Percentiles rank a stretch among this genome's conserved stretches.
Evolutionary conservation across 2,113 vertebrate species (phyloP).

Genomic region (Chaenocephalus aceratus): DNA sequence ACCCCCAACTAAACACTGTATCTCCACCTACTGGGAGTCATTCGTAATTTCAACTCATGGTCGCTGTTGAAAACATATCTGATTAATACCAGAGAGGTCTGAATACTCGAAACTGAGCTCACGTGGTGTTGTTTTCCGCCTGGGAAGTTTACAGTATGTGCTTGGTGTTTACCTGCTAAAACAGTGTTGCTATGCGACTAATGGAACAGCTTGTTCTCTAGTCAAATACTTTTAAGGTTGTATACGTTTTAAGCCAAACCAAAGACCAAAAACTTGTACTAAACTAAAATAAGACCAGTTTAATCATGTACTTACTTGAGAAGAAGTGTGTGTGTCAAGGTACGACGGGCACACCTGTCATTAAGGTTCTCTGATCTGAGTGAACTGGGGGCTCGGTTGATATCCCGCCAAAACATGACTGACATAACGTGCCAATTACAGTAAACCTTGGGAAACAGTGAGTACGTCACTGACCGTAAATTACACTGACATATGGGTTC

Average conservation of each 20-base stretch:
- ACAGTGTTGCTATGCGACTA: not conserved
- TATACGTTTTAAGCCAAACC: not conserved
- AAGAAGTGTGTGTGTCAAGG: not conserved
- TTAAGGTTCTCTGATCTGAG: no score
- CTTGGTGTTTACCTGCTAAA: no score
- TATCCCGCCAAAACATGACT: not conserved
- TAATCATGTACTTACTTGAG: not conserved
- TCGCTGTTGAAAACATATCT: not conserved
- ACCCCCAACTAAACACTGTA: not conserved
- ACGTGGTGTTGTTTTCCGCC: not conserved
- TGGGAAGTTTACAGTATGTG: not conserved
- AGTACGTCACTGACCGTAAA: conserved; percentile 43
- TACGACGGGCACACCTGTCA: not conserved
- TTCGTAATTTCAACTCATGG: not conserved
- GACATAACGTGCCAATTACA: conserved; percentile 20
- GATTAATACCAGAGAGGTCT: no score
- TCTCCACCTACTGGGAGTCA: conserved; percentile 54
- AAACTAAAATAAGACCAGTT: not conserved
- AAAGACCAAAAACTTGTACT: not conserved
- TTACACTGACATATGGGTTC: no score
- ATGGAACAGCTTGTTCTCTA: not conserved
- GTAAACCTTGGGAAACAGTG: conserved; percentile 16
- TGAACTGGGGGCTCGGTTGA: not conserved
- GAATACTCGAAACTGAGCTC: not conserved
- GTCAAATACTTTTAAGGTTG: not conserved